phyloP scores from a whole-genome alignment of 1,140 invertebrate species.

The Drosophila pallidifrons region DNA sequence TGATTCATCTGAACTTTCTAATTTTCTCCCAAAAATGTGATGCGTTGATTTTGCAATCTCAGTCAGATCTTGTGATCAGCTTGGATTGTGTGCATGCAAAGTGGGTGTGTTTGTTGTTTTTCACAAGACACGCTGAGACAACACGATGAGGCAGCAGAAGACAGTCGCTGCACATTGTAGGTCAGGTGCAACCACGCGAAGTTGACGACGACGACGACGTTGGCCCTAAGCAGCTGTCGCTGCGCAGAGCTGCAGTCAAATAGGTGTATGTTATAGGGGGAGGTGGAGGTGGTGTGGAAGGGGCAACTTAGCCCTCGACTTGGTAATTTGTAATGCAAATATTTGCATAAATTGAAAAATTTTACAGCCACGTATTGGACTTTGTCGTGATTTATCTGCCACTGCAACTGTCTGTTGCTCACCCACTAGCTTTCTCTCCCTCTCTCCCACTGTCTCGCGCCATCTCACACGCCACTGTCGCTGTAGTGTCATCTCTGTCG shows the following conservation, averaged over 20 bases:
- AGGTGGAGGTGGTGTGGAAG: not conserved
- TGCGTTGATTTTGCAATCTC: slow-evolving; percentile 44
- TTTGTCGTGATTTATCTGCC: slow-evolving; percentile 54
- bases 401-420: not conserved
- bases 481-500: slow-evolving; percentile 1
- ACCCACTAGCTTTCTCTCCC: slow-evolving; percentile 14
- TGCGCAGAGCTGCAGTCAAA: not conserved
- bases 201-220: no score
- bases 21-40: slow-evolving; percentile 43
- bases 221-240: slow-evolving; percentile 53
- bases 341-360: slow-evolving; percentile 73
- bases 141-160: slow-evolving; percentile 39
- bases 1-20: slow-evolving; percentile 38
- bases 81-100: slow-evolving; percentile 27
- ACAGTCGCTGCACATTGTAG: slow-evolving; percentile 52
- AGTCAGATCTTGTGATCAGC: slow-evolving; percentile 29
- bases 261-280: not conserved
- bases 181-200: slow-evolving; percentile 63
- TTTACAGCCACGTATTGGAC: slow-evolving; percentile 56
- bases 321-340: slow-evolving; percentile 73
- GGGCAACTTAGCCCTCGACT: slow-evolving; percentile 33
- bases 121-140: slow-evolving; percentile 47
- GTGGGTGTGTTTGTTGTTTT: slow-evolving; percentile 73
- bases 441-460: slow-evolving; percentile 1
- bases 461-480: not conserved